Conservation (phyloP, 2,888 invertebrate species). For the Drosophila subquinaria region DNA sequence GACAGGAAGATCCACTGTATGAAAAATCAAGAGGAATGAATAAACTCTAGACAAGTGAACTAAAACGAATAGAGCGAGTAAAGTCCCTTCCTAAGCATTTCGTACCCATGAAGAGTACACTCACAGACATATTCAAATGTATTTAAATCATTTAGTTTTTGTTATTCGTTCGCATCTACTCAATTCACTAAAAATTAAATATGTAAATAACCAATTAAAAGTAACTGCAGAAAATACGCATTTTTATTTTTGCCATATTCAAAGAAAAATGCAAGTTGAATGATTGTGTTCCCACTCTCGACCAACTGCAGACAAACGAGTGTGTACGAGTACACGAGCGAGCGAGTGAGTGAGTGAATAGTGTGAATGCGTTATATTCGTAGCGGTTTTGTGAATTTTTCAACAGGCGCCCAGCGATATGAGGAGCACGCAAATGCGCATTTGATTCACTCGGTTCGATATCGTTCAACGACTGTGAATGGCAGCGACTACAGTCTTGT, state of each 20-base stretch:
- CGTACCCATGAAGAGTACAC: not conserved
- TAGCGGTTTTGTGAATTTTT: conserved; percentile 84
- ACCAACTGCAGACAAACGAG: conserved; percentile 32
- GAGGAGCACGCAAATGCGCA: conserved; percentile 6
- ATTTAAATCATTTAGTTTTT: not conserved
- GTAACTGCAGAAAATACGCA: too few relatives aligned
- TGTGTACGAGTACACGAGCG: conserved; percentile 54
- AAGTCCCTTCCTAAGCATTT: not conserved
- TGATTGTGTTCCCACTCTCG: conserved; percentile 27
- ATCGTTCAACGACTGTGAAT: conserved; percentile 48
- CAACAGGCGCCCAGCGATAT: conserved; percentile 74
- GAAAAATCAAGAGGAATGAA: not conserved
- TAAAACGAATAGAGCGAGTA: not conserved
- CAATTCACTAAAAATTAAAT: not conserved
- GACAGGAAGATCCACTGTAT: conserved; percentile 1
- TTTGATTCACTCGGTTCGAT: conserved; percentile 34
- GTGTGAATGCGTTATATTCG: conserved; percentile 79
- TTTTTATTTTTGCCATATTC: not conserved
- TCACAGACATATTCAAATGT: conserved; percentile 4
- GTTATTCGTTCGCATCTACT: too few relatives aligned
- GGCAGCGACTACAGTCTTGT: not conserved
- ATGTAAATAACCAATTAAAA: not conserved
- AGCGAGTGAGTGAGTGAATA: conserved; percentile 75
- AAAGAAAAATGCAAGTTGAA: conserved; percentile 7
- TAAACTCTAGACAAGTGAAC: conserved; percentile 8